A percentile compares a stretch with the other conserved stretches of the same genome.
Conservation (phyloP, 2,888 invertebrate species). For the Hypselothyrea guttata region DNA sequence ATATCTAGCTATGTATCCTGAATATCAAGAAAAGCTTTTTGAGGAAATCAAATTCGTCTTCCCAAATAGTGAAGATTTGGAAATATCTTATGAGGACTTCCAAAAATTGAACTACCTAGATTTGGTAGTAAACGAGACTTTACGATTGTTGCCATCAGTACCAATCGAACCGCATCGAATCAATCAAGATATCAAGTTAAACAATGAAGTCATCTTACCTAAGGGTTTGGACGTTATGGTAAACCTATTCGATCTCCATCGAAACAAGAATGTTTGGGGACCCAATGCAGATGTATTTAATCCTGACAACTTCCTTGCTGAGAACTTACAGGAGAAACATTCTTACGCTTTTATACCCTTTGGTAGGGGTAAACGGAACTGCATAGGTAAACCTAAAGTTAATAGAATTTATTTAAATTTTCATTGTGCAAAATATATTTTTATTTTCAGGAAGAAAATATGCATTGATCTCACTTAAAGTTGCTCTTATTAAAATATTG, state of each 20-base stretch:
- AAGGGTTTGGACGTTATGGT: background rate
- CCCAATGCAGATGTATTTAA: constrained; percentile 37
- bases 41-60: constrained; percentile 1
- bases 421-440: too few species aligned
- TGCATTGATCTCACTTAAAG: constrained; percentile 64
- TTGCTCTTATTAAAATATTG: constrained; percentile 67
- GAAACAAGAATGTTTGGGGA: background rate
- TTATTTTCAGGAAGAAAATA: constrained; percentile 67
- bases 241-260: background rate
- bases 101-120: constrained; percentile 2
- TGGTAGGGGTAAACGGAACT: constrained; percentile 76
- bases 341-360: constrained; percentile 79
- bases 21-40: constrained; percentile 5
- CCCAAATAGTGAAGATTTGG: background rate
- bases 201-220: background rate
- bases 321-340: constrained; percentile 69
- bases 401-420: too few species aligned
- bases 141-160: background rate
- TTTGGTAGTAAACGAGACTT: background rate
- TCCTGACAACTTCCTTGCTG: constrained; percentile 79
- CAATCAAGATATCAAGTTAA: background rate
- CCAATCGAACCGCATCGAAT: too few species aligned
- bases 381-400: constrained; percentile 75
- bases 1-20: constrained; percentile 4
- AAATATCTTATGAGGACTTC: background rate